Evolutionary conservation across 2,113 vertebrate genomes (phyloP), one percentile per base, ranked within the genome.

Genomic region (Xyrauchen texanus): DNA sequence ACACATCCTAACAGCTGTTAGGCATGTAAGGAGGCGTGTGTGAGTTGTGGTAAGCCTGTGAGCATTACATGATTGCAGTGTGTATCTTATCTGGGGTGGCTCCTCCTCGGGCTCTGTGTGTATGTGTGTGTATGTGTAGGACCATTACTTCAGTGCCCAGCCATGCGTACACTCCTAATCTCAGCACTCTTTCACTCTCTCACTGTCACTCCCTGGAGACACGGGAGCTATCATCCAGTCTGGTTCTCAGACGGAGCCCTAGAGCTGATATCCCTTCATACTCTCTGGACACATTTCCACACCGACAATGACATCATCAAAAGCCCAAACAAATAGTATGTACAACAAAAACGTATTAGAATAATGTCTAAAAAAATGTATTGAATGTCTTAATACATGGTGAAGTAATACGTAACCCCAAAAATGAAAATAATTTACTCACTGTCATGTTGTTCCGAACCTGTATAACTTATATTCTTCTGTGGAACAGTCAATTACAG

Each of bases 11-110:
- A 82, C 76, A 85, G 77, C 80, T 82, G 77, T 75, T 82, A 60
- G 70, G 74, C 78, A 81, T 69, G 76, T 78, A 83, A 83, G 72
- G 79, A 85, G 84, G 78, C 66, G 86, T 80, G 81, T 85, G 85
- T 81, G 84, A 57, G 79, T 71, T 89, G 84, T 86, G 87, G 90
- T 91, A 90, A 91, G 91, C 90, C 91, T 72, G 86, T 90, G 90
- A 92, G 92, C 91, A 87, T 88, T 88, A 92, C 92, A 93, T 93
- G 92, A 93, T 92, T 93, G 92, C 89, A 87, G 85, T 88, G 90
- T 92, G 91, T 93, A 91, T 93, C 91, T 92, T 92, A 92, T 93
- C 92, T 92, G 87, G 90, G 86, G 90, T 89, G 87, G 89, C 89
- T 92, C 89, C 90, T 92, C 91, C 92, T 90, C 89, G 88, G 92